phyloP scores from a whole-genome alignment of 2,113 vertebrate species.

The Oryzias woworae region DNA sequence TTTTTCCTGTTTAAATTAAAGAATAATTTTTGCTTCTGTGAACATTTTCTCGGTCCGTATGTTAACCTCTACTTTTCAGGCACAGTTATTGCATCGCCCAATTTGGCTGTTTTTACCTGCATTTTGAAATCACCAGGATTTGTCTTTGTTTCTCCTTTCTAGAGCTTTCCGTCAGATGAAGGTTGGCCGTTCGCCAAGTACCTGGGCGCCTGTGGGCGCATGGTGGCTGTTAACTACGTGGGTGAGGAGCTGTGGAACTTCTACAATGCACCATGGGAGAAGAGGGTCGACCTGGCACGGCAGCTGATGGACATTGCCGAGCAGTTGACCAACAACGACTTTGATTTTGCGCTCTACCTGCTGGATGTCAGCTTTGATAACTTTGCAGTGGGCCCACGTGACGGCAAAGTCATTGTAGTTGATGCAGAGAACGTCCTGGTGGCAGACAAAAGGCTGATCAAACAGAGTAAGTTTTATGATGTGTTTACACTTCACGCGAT shows the following conservation, averaged over 20 bases:
- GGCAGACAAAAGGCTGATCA: constrained; percentile 95
- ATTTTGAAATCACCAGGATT: neutral
- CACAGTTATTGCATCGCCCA: constrained; percentile 14
- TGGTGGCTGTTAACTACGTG: constrained; percentile 97
- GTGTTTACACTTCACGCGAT: too few species aligned
- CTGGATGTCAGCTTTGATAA: constrained; percentile 99
- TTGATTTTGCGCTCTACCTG: constrained; percentile 99
- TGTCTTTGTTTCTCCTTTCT: constrained; percentile 35
- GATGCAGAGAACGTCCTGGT: constrained; percentile 98
- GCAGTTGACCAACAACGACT: constrained; percentile 99
- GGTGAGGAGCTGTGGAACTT: constrained; percentile 98
- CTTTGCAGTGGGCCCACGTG: constrained; percentile 95
- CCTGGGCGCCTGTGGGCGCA: constrained; percentile 93
- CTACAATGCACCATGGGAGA: constrained; percentile 95
- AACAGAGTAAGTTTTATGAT: constrained; percentile 87
- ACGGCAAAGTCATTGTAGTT: constrained; percentile 97
- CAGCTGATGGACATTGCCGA: constrained; percentile 98
- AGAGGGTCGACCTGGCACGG: constrained; percentile 93
- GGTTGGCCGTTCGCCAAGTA: constrained; percentile 99
- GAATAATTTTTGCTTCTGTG: constrained; percentile 31
- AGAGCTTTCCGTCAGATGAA: constrained; percentile 98
- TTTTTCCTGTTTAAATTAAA: constrained; percentile 20
- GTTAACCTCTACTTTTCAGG: constrained; percentile 24
- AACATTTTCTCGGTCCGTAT: constrained; percentile 10
- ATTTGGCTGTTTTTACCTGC: constrained; percentile 15